Conservation (phyloP, 2,113 vertebrate species). For the Chaetura pelagica region DNA sequence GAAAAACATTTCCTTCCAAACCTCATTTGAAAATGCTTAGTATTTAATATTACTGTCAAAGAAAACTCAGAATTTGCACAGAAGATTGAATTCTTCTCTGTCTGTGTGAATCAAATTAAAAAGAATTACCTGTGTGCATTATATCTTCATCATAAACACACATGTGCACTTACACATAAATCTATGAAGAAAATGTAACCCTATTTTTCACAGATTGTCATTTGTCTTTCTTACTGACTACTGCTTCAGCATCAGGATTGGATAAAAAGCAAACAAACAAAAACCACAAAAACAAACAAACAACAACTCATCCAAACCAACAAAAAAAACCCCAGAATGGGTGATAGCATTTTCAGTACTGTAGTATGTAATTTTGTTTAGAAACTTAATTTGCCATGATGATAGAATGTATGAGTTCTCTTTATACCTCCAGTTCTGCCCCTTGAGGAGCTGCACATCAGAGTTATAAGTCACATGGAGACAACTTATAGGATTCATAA, state of each 20-base stretch:
- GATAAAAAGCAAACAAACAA: rapidly evolving
- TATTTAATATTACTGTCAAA: not conserved
- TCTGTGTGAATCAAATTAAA: not conserved
- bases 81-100: not conserved
- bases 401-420: not conserved
- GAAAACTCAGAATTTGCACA: not conserved
- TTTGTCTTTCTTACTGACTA: not conserved
- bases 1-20: not conserved
- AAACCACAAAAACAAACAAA: rapidly evolving
- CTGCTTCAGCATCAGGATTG: not conserved
- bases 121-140: not conserved
- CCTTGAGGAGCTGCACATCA: not conserved
- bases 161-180: not conserved
- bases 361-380: not conserved
- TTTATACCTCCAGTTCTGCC: not conserved
- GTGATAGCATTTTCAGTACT: not conserved
- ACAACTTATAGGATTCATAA: not conserved
- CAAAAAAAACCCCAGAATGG: not conserved
- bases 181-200: not conserved
- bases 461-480: not conserved
- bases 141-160: not conserved
- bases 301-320: not conserved
- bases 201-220: not conserved
- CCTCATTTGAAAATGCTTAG: not conserved
- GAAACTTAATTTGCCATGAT: not conserved